phyloP scores from a whole-genome alignment of 2,797 vertebrate genomes.

The Phyllotis vaccarum region DNA sequence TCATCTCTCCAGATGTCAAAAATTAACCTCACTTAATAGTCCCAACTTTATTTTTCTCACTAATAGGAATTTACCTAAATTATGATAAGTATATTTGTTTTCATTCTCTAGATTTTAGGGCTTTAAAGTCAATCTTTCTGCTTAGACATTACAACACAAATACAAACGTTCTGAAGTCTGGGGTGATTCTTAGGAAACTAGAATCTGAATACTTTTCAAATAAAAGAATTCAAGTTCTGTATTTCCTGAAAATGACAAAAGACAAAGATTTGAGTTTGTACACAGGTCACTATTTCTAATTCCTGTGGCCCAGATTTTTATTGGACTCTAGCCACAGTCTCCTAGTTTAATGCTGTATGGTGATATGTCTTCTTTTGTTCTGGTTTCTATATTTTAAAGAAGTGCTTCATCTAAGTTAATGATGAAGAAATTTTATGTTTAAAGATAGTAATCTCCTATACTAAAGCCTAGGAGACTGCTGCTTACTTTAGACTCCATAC shows the following conservation, averaged over 20 bases:
- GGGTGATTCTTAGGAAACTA: neutral
- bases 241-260: neutral
- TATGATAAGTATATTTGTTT: neutral
- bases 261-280: neutral
- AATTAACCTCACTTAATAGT: neutral
- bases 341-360: neutral
- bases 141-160: neutral
- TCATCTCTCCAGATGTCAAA: neutral
- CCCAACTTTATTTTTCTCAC: neutral
- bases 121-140: neutral
- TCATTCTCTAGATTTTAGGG: neutral
- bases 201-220: neutral
- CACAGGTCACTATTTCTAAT: neutral
- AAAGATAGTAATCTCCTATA: neutral
- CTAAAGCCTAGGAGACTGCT: neutral
- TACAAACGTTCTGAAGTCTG: neutral
- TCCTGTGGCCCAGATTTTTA: neutral
- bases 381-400: slow-evolving; percentile 4
- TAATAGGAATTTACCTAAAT: neutral
- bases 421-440: neutral
- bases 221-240: neutral
- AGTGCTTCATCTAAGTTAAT: neutral
- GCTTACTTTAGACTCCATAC: neutral
- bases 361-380: neutral
- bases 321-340: neutral